phyloP scores from a whole-genome alignment of 2,797 vertebrate species.

The Sternarchorhynchus goeldii region DNA sequence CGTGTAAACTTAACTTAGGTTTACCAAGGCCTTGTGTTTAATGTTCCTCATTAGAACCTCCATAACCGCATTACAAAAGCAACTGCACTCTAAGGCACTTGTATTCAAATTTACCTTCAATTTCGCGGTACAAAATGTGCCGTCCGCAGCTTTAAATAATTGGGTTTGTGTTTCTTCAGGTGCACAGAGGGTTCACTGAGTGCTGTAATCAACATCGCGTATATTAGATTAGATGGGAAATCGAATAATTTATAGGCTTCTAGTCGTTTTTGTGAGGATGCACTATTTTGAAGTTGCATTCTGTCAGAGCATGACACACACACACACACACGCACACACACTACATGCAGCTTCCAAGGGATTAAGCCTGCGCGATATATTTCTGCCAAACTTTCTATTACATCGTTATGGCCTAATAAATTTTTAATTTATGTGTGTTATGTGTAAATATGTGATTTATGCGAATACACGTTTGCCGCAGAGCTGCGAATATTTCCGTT shows the following conservation, averaged over 20 bases:
- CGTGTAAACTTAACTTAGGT: too few species aligned
- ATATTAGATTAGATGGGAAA: constrained; percentile 2
- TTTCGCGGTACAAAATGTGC: constrained; percentile 14
- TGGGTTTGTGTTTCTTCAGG: not conserved
- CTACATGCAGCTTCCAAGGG: not conserved
- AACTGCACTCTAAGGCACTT: not conserved
- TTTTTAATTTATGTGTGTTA: constrained; percentile 28
- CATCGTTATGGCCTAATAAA: constrained; percentile 34
- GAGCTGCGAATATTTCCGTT: constrained; percentile 43
- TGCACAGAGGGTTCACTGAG: not conserved
- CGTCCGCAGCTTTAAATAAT: constrained; percentile 1
- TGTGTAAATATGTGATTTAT: constrained; percentile 46
- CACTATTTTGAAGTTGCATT: not conserved
- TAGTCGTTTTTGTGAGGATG: not conserved
- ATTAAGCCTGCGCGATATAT: constrained; percentile 37
- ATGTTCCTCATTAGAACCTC: constrained; percentile 2
- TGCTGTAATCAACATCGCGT: not conserved
- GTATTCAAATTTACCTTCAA: constrained; percentile 18
- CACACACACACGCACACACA: not conserved
- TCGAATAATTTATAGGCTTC: not conserved
- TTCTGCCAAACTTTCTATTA: constrained; percentile 39
- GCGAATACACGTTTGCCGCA: constrained; percentile 46
- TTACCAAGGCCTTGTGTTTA: too few species aligned
- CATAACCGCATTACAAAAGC: not conserved
- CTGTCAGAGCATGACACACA: too few species aligned